phyloP scores from a whole-genome alignment of 2,888 invertebrate genomes.

The Tenodera sinensis region DNA sequence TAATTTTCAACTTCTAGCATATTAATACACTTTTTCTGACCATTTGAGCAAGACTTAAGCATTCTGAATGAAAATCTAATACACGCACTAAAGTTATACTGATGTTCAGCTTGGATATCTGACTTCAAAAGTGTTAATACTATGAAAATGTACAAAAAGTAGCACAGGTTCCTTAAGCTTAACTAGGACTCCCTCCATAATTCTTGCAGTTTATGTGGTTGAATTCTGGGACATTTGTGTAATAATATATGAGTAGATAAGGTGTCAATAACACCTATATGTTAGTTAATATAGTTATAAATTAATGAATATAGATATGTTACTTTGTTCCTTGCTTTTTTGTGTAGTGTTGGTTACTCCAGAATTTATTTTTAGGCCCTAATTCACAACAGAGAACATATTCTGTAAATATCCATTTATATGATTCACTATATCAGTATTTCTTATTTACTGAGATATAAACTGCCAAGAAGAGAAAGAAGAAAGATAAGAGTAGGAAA shows the following conservation, averaged over 20 bases:
- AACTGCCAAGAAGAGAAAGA: background rate
- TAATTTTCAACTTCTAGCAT: background rate
- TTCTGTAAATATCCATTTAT: background rate
- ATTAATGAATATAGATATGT: too few species aligned
- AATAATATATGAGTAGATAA: too few species aligned
- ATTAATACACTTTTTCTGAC: background rate
- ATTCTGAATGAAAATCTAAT: background rate
- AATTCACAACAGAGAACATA: too few species aligned
- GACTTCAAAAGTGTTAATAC: background rate
- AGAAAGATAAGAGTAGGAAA: background rate
- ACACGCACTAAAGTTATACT: background rate
- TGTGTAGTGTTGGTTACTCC: too few species aligned
- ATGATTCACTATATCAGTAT: background rate
- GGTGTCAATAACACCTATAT: too few species aligned
- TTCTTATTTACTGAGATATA: background rate
- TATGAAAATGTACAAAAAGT: background rate
- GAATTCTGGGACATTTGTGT: background rate
- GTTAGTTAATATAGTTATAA: too few species aligned
- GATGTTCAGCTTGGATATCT: background rate
- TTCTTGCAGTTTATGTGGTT: background rate
- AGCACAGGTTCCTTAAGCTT: background rate
- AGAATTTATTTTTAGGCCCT: too few species aligned
- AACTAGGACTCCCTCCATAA: background rate
- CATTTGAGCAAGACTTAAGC: background rate
- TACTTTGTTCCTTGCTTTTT: too few species aligned